Evolutionary conservation across 1,140 invertebrate genomes (phyloP), one percentile per base, ranked within the genome.

Genomic region (Belonocnema kinseyi): DNA sequence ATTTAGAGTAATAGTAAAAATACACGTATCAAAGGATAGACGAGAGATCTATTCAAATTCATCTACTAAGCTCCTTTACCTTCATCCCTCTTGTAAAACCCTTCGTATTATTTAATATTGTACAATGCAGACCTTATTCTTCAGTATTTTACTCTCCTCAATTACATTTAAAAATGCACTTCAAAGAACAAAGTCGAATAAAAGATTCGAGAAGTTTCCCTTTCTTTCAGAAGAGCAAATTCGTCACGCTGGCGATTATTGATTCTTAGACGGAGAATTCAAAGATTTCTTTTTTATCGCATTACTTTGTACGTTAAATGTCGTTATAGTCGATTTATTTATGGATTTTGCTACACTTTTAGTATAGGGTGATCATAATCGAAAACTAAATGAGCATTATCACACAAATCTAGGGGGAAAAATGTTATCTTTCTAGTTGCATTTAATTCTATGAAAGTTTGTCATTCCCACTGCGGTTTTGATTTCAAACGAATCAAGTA

Each of bases 401-500:
- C 26, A 5, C 26, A 33, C 26, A 33, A 33, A 2, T 3, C 26
- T 33, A 33, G 4, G 26, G 2, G 26, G 5, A 33, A 33, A n/a
- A 33, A 33, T 33, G 26, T 33, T 33, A 33, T 33, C 26, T 33
- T 33, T 33, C 26, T 33, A 33, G 5, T 33, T 5, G 5, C 4
- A 33, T 33, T 33, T 33, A 3, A 12, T 61, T 61, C 3, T 26
- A 26, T 61, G 17, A 61, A 61, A 61, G 26, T n/a, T 56, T 56
- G 19, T n/a, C 61, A 40, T n/a, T 46, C 33, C 33, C 61, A 40
- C 21, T 66, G 26, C 40, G 61, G 26, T 33, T 66, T 33, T 66
- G 33, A 66, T 66, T 66, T 16, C 14, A 40, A 40, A 13, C 10
- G 33, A 73, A 77, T 80, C 78, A 73, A 83, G 53, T 70, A 76